A percentile compares a stretch with the other conserved stretches of the same genome.
These are phyloP conservation scores for Xerus inauris DNA, from an alignment of 2,113 vertebrate species.

Conservation along the genomic window DNA sequence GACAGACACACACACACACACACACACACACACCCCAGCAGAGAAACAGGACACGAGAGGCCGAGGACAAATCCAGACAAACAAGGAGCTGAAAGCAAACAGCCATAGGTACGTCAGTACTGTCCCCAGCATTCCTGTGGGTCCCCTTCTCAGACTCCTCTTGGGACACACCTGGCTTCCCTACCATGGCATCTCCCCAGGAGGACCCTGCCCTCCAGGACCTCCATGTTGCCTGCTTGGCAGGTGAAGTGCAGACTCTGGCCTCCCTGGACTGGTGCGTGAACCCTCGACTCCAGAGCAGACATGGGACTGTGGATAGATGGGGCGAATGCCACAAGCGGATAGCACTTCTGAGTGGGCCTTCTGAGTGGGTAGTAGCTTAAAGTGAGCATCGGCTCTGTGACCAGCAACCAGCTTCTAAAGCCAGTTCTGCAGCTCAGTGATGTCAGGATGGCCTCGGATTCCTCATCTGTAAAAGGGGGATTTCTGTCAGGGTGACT, in stretches of 20 bases:
- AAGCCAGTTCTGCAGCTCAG: not conserved
- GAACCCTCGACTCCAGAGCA: not conserved
- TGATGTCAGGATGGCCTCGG: not conserved
- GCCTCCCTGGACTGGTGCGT: not conserved
- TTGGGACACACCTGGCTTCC: not conserved
- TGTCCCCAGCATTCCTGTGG: not conserved
- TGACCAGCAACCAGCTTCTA: not conserved
- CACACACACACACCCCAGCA: not conserved
- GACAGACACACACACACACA: accelerated
- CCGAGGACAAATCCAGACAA: not conserved
- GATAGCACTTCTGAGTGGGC: too few species aligned
- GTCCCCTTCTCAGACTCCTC: not conserved
- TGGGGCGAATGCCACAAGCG: not conserved
- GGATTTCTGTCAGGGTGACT: not conserved
- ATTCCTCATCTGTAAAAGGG: not conserved
- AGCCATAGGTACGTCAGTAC: not conserved
- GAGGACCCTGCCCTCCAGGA: not conserved
- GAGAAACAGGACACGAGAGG: not conserved
- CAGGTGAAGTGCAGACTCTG: not conserved
- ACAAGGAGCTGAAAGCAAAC: not conserved
- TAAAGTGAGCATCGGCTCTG: not conserved
- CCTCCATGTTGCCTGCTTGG: not conserved
- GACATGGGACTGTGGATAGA: not conserved
- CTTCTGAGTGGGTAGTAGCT: not conserved
- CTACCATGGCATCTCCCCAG: not conserved